These are phyloP conservation scores for Tribolium madens DNA, from an alignment of 1,140 invertebrate species.

Conservation along the genomic window DNA sequence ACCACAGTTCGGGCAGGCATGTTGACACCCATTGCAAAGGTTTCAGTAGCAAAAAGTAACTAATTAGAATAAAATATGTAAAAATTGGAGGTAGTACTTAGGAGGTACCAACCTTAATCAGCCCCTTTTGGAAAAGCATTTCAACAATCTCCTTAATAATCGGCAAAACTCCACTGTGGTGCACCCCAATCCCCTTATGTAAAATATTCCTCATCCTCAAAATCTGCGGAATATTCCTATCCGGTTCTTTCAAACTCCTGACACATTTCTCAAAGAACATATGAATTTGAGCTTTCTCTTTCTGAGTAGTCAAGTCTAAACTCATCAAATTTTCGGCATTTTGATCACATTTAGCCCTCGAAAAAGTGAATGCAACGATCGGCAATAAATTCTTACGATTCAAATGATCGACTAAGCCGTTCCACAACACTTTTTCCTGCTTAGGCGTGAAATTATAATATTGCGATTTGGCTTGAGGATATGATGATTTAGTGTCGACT, in stretches of 20 bases:
- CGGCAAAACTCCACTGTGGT: constrained; percentile 97
- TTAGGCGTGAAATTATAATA: constrained; percentile 65
- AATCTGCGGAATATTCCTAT: constrained; percentile 91
- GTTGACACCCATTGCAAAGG: constrained; percentile 99
- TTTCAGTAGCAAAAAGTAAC: constrained; percentile 97
- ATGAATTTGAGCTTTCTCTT: constrained; percentile 86
- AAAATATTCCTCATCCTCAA: constrained; percentile 81
- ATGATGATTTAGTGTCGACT: constrained; percentile 15
- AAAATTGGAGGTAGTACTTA: too few species aligned
- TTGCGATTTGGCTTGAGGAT: constrained; percentile 30
- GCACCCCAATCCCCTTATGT: constrained; percentile 92
- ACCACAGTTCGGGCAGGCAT: constrained; percentile 98
- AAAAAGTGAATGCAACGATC: constrained; percentile 94
- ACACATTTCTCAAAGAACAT: constrained; percentile 88
- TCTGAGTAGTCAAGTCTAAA: constrained; percentile 84
- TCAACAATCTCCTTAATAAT: constrained; percentile 98
- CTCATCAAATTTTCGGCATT: constrained; percentile 80
- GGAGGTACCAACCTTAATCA: constrained; percentile 80
- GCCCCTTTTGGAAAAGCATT: constrained; percentile 92
- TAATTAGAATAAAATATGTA: constrained; percentile 46
- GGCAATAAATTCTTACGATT: constrained; percentile 87
- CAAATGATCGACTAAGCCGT: constrained; percentile 85
- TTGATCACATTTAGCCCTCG: constrained; percentile 84
- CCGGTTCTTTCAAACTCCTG: constrained; percentile 84
- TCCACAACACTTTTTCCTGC: constrained; percentile 88